Evolutionary conservation across 2,113 vertebrate species (phyloP), one percentile per base, ranked within the genome.

Genomic region (Platysteira castanea): DNA sequence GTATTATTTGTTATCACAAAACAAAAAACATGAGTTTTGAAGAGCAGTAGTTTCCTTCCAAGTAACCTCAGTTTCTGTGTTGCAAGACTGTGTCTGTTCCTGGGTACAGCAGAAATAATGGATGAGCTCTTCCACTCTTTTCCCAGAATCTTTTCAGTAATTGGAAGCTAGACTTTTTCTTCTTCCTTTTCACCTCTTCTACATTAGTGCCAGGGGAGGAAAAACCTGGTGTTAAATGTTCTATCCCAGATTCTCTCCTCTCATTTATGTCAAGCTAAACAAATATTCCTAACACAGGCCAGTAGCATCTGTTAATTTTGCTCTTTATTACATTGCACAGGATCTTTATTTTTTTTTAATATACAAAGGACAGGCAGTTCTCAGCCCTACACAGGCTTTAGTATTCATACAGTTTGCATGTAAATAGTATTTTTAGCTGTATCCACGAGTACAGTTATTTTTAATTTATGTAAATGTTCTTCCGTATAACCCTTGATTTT

Each of bases 371-470:
- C 4, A 61, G 17, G 17, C 39, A 44, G 13, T 54, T 85, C 20
- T 90, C 56, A 52, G 22, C 6, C 27, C 20, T 57, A 37, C 11
- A 21, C 7, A 42, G 12, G 18, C 21, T 53, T 73, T 35, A 41
- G 3, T n/a, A 69, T 79, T 73, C 37, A n/a, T 37, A 18, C 0
- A 0, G 15, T 83, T 92, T 64, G 30, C 26, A 47, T 2, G 0
- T 65, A 76, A 68, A 59, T 35, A 81, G 8, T 13, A 18, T 63
- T 73, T 84, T 33, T 79, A 76, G 11, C 20, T 80, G 30, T 59
- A 31, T 68, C 22, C 17, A 37, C 28, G 23, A 80, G 35, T 33
- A 20, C 3, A 2, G 37, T 63, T 67, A 30, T 37, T 82, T 80
- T 53, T 81, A 82, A 86, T n/a, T 56, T 54, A 39, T 75, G 39